phyloP scores from a whole-genome alignment of 2,113 vertebrate species.

The Formicarius rufipectus region DNA sequence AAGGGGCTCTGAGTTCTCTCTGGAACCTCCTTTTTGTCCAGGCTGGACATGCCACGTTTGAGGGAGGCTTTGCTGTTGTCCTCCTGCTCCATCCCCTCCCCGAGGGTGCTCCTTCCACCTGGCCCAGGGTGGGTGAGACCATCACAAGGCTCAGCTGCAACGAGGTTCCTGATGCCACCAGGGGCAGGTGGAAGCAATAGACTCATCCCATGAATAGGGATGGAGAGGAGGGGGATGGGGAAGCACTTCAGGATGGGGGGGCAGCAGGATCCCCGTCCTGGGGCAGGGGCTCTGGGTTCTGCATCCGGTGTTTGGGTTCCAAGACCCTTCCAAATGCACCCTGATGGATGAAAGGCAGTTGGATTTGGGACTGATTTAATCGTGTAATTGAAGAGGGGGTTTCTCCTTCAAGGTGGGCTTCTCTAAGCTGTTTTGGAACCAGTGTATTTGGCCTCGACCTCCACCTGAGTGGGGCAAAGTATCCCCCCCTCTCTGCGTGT shows the following conservation, averaged over 20 bases:
- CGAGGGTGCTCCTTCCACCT: background rate
- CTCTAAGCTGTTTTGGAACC: rapidly evolving
- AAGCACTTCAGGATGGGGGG: background rate
- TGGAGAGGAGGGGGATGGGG: rapidly evolving
- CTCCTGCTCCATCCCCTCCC: too few species aligned
- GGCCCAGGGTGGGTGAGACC: rapidly evolving
- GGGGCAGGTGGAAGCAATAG: background rate
- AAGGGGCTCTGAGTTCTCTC: rapidly evolving
- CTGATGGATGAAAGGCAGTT: background rate
- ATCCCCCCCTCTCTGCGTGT: rapidly evolving
- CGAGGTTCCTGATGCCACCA: background rate
- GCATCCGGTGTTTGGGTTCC: rapidly evolving
- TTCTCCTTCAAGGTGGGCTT: rapidly evolving
- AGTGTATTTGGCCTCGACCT: rapidly evolving
- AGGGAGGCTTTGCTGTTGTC: rapidly evolving
- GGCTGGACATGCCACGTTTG: background rate
- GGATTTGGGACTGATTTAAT: background rate
- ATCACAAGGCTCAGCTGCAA: background rate
- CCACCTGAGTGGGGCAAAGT: rapidly evolving
- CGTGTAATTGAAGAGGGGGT: rapidly evolving
- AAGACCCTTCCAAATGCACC: rapidly evolving
- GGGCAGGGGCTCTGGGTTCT: background rate
- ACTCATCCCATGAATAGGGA: background rate
- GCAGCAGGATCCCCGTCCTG: rapidly evolving
- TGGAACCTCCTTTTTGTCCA: background rate